Evolutionary conservation across 2,888 invertebrate genomes (phyloP), one percentile per base, ranked within the genome.

Genomic region (Parthenolecanium corni): DNA sequence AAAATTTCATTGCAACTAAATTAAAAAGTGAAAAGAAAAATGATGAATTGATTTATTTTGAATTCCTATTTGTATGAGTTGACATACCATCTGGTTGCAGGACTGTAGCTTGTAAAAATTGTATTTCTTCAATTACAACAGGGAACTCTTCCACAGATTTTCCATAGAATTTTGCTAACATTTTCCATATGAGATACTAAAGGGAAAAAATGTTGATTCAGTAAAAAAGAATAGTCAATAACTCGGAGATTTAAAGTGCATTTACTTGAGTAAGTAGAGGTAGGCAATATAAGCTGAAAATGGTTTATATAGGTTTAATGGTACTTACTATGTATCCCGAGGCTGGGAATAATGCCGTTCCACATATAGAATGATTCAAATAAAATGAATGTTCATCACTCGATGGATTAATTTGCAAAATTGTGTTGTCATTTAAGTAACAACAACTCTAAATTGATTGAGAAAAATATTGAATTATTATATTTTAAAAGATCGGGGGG

Each of bases 81-180:
- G n/a, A n/a, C n/a, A 20, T 46, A 69, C 69, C 69, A 66, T 89
- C 87, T 71, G 89, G 88, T 23, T 89, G 88, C 74, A 97, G 79
- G 68, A 95, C 90, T 2, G 96, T 97, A 2, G 97, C 96, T 61
- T 93, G 82, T 70, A 86, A 85, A 74, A 97, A 92, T 68, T 87
- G 85, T 1, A 97, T 80, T 74, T 97, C 82, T 74, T 95, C 92
- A 68, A 98, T 78, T 2, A 89, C 78, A 0, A 98, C 84, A 0
- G 93, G 84, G 24, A 88, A 80, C 70, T 89, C 84, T 69, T 89
- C 84, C 68, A 78, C 81, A 68, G 86, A 84, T 62, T 77, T 79
- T 62, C 85, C 85, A 66, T 81, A 79, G 66, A 89, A 75, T 74
- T 90, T 90, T 1, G 91, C 89, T 70, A 86, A 82, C 0, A 89